These are phyloP conservation scores for Synanceia verrucosa DNA, from an alignment of 2,797 vertebrate species.

Conservation along the genomic window DNA sequence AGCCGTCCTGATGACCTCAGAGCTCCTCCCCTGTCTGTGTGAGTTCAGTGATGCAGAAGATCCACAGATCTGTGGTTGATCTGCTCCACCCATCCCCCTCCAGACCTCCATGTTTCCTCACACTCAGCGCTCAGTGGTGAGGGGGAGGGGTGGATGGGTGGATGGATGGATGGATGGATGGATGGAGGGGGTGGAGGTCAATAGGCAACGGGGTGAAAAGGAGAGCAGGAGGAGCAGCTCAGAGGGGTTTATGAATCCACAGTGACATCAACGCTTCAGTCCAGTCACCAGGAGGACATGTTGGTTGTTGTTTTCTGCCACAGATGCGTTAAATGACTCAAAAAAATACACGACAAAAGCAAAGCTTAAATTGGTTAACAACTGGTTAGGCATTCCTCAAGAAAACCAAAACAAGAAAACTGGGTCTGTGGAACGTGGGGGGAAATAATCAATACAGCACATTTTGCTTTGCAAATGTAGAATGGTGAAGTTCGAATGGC, in stretches of 20 bases:
- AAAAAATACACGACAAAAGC: too few species aligned
- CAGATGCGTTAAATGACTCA: too few species aligned
- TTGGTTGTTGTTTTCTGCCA: too few species aligned
- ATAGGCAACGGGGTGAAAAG: constrained; percentile 67
- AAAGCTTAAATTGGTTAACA: too few species aligned
- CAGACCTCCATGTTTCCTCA: constrained; percentile 55
- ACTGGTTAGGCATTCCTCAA: too few species aligned
- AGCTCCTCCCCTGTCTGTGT: constrained; percentile 48
- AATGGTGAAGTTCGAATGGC: too few species aligned
- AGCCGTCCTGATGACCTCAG: constrained; percentile 59
- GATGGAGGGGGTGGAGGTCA: constrained; percentile 59
- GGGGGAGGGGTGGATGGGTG: constrained; percentile 29
- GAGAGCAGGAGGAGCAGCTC: constrained; percentile 41
- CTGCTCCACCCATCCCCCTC: constrained; percentile 47
- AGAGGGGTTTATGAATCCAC: not conserved
- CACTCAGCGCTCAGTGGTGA: constrained; percentile 16
- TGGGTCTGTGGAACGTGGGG: too few species aligned
- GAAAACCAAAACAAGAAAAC: too few species aligned
- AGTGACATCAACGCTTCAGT: constrained; percentile 29
- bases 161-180: constrained; percentile 23
- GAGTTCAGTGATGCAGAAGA: constrained; percentile 66
- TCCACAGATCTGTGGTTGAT: constrained; percentile 59
- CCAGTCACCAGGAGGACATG: too few species aligned
- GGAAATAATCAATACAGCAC: too few species aligned
- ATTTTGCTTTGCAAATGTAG: too few species aligned